Conservation (phyloP, 1,140 invertebrate species). For the Aricia agestis region DNA sequence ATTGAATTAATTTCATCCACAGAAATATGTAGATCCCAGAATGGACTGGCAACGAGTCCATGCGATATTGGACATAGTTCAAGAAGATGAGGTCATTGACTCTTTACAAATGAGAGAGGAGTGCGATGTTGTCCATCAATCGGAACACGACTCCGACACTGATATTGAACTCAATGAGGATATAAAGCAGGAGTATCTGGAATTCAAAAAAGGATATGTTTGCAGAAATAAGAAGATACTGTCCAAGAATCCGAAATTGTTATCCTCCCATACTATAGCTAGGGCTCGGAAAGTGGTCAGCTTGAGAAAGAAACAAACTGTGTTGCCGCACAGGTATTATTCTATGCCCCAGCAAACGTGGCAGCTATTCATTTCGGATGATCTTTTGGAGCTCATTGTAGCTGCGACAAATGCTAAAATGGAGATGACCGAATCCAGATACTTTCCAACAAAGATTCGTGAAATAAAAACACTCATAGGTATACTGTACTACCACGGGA, state of each 20-base stretch:
- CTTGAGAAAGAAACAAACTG: slow-evolving; percentile 41
- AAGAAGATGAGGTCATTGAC: slow-evolving; percentile 69
- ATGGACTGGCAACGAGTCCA: slow-evolving; percentile 73
- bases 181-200: slow-evolving; percentile 47
- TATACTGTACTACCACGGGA: slow-evolving; percentile 70
- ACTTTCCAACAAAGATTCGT: slow-evolving; percentile 41
- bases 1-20: slow-evolving; percentile 72
- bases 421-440: slow-evolving; percentile 29
- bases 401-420: slow-evolving; percentile 69
- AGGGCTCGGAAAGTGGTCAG: slow-evolving; percentile 37
- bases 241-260: slow-evolving; percentile 46
- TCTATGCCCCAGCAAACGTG: slow-evolving; percentile 60
- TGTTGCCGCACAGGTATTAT: slow-evolving; percentile 35
- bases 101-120: slow-evolving; percentile 62
- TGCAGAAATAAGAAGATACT: slow-evolving; percentile 51
- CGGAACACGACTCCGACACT: slow-evolving; percentile 65
- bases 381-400: slow-evolving; percentile 68
- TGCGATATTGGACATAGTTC: slow-evolving; percentile 70
- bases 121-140: slow-evolving; percentile 56
- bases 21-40: slow-evolving; percentile 71
- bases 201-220: slow-evolving; percentile 55
- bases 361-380: slow-evolving; percentile 68
- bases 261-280: slow-evolving; percentile 29
- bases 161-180: slow-evolving; percentile 53
- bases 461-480: slow-evolving; percentile 76